Evolutionary conservation across 2,888 invertebrate species (phyloP), one percentile per base, ranked within the genome.

Genomic region (Nymphalis urticae): DNA sequence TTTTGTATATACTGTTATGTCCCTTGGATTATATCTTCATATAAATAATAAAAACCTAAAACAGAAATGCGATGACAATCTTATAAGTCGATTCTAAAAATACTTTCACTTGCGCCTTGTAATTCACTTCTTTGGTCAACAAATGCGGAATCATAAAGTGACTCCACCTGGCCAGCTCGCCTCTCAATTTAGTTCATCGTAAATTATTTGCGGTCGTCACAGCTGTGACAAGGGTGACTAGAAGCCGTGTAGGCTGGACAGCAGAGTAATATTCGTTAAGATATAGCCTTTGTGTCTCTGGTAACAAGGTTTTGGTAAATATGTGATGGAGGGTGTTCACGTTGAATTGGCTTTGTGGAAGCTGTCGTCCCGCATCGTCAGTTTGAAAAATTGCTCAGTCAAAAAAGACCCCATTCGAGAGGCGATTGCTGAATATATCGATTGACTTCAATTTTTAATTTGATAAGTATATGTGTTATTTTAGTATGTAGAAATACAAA

Each of bases 191-290:
- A 32, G 64, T 56, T 53, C 69, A 54, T 69, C 64, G 64, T 72
- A 69, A 64, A 66, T 72, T 69, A 71, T 71, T 59, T 66, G 71
- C 66, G 71, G 69, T 64, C 51, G 50, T 21, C 69, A 53, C 71
- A 69, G 69, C 64, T 72, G 71, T 72, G 71, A 72, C 69, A 62
- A 10, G 71, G 71, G 69, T 69, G 32, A 54, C 50, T 60, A 56
- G 36, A 69, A 51, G 53, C 36, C 58, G 53, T 56, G 32, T 64
- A 66, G 61, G 53, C 19, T 56, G 48, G 36, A 48, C 32, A 21
- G 36, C 24, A n/a, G 19, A 53, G 36, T 47, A 48, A 60, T 59
- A 54, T 54, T 27, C 19, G 9, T 54, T 47, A 16, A 24, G 54
- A 63, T 51, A 48, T 48, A 59, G 16, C 6, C 62, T 48, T 42